These are phyloP conservation scores for Apeltes quadracus DNA, from an alignment of 2,113 vertebrate genomes.

Conservation along the genomic window DNA sequence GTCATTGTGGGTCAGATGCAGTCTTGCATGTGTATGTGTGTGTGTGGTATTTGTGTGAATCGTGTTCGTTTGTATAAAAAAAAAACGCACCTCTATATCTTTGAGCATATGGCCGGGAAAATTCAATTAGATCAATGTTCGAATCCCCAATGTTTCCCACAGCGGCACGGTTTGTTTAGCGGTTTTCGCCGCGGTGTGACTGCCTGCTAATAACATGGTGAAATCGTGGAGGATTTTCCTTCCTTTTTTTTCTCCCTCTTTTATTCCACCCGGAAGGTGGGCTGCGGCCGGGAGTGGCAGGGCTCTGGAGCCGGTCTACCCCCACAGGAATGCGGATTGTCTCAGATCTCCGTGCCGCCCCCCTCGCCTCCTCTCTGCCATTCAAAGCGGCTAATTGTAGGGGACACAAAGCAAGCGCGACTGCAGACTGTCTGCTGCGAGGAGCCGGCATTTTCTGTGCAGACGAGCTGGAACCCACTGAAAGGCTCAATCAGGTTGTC, in stretches of 20 bases:
- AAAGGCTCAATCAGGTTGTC: conserved; percentile 30
- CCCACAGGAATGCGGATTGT: conserved; percentile 96
- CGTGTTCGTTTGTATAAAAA: conserved; percentile 12
- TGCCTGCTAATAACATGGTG: conserved; percentile 66
- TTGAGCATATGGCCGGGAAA: conserved; percentile 16
- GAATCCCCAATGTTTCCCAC: conserved; percentile 21
- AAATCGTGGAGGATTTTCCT: conserved; percentile 56
- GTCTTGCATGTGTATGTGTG: background rate
- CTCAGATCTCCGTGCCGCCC: conserved; percentile 87
- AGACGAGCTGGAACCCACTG: conserved; percentile 46
- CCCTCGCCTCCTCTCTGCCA: conserved; percentile 81
- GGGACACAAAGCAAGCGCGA: conserved; percentile 76
- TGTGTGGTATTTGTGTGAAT: background rate
- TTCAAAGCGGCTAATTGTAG: conserved; percentile 85
- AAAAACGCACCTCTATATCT: conserved; percentile 9
- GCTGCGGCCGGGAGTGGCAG: conserved; percentile 84
- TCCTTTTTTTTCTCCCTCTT: conserved; percentile 9
- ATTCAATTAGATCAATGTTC: conserved; percentile 51
- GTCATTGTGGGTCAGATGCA: conserved; percentile 56
- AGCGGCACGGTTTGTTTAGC: conserved; percentile 56
- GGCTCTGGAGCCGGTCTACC: conserved; percentile 89
- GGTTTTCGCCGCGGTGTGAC: conserved; percentile 52
- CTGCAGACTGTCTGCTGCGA: conserved; percentile 78
- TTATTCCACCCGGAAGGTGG: conserved; percentile 76
- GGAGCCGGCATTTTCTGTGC: conserved; percentile 49